Base-by-base conservation (phyloP, 1,140 invertebrate genomes). In the Lordiphosa mommai region DNA sequence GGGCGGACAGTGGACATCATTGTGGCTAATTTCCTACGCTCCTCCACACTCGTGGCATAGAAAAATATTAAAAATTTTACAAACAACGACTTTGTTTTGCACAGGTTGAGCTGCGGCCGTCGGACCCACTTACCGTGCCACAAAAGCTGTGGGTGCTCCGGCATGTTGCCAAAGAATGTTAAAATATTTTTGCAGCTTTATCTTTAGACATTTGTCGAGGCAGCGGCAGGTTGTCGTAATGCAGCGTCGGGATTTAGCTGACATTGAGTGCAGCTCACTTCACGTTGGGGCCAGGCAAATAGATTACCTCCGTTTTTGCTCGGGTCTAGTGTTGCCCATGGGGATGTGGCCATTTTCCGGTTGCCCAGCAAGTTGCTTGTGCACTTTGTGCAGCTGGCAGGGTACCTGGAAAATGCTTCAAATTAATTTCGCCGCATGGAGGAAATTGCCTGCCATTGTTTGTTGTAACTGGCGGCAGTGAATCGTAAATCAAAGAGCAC, bases 131-230 rank as follows among this genome's bases (percentile, higher is more conserved):
- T 55, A 50, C 34, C 32, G 20, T 12, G 14, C 37, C 48, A 40
- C 46, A 48, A 55, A 40, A 44, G 43, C 60, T 47, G 44, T 33
- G 47, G 17, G 47, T 49, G 40, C 27, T 43, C 69, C 69, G 74
- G 74, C 77, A 84, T 77, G 67, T 74, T 82, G 77, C 77, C 79
- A 84, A 84, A 85, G 79, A 63, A 84, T 82, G 68, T 69, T 84
- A 77, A 85, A 84, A 84, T 84, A 84, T 84, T 85, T 84, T 85
- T 84, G 77, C 79, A 85, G 79, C 77, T 85, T 84, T 84, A 84
- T 84, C 79, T 84, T 85, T 68, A 60, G 77, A 77, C 69, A 72
- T 63, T 79, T 72, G 72, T 71, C 56, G 66, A 60, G 61, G 34
- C 4, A 10, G 16, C 0, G 29, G 36, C 3, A 2, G 61, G 46